Evolutionary conservation across 2,888 invertebrate species (phyloP), one percentile per base, ranked within the genome.

Genomic region (Cataglyphis albicans): DNA sequence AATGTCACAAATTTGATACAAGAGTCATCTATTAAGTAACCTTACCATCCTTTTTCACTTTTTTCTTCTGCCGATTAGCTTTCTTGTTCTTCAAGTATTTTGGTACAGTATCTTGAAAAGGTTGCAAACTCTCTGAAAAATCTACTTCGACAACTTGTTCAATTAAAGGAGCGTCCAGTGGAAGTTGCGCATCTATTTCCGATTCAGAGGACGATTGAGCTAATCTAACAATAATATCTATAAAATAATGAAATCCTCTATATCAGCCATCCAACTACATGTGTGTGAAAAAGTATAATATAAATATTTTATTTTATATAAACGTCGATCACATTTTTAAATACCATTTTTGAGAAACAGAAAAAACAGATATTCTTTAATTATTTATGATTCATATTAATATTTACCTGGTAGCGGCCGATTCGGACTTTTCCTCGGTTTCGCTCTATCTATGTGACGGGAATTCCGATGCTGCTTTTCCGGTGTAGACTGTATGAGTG

Each of bases 61-160:
- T 94, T 70, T 90, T 92, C 48, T 92, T 92, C 59, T 93, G 92
- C 21, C 90, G 91, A 67, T 91, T 90, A 63, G 87, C 75, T 82
- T 92, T 93, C 88, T 94, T 91, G 92, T 92, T 92, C 89, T 93
- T 92, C 74, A 92, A 89, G 52, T 93, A 91, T 73, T 91, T 94
- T 82, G 87, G 93, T 18, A 95, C 92, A 15, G 94, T 94, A 85
- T 96, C 95, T 55, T 95, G 95, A 88, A 95, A 96, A 83, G 95
- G 94, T 86, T 95, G 91, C 61, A 96, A 92, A 83, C 92, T 89
- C 65, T 95, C 95, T 21, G 91, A 91, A 81, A 96, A 95, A 61
- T 95, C 94, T 21, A 96, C 92, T 86, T 95, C 93, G 32, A 90
- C 87, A 61, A 93, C 87, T 44, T 92, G 84, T 65, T 90, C 90